These are phyloP conservation scores for Heliconius ismenius DNA, from an alignment of 2,888 invertebrate genomes.

Conservation along the genomic window DNA sequence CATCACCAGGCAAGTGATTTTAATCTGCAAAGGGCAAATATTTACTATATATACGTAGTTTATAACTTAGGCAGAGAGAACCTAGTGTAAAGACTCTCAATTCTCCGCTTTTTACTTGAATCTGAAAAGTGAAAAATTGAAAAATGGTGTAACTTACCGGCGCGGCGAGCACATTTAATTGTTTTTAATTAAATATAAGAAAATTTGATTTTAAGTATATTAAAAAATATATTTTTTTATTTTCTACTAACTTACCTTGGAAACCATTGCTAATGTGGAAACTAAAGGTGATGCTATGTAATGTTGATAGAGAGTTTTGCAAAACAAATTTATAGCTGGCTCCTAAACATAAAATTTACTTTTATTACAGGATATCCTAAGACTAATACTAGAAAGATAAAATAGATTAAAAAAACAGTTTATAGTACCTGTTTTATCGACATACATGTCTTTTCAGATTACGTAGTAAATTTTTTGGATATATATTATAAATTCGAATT, in stretches of 20 bases:
- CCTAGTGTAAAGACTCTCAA: no score
- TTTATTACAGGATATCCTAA: slow-evolving; percentile 25
- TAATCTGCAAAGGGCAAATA: neutral
- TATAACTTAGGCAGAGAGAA: neutral
- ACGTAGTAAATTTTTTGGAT: neutral
- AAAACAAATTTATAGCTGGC: neutral
- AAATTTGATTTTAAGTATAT: neutral
- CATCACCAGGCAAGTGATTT: neutral
- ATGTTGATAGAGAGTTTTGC: neutral
- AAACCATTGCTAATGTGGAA: neutral
- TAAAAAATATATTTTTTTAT: neutral
- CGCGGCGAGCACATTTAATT: neutral
- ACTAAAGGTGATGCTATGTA: neutral
- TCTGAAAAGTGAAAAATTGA: no score
- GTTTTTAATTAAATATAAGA: neutral
- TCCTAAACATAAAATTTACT: neutral
- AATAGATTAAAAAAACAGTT: neutral
- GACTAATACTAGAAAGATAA: neutral
- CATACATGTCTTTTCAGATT: neutral
- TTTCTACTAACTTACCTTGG: slow-evolving; percentile 9
- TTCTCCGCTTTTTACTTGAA: no score
- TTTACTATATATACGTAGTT: neutral
- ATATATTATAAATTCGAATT: neutral
- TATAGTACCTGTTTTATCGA: neutral
- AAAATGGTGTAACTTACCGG: no score